Evolutionary conservation across 2,797 vertebrate genomes (phyloP), one percentile per base, ranked within the genome.

Genomic region (Oreochromis mossambicus): DNA sequence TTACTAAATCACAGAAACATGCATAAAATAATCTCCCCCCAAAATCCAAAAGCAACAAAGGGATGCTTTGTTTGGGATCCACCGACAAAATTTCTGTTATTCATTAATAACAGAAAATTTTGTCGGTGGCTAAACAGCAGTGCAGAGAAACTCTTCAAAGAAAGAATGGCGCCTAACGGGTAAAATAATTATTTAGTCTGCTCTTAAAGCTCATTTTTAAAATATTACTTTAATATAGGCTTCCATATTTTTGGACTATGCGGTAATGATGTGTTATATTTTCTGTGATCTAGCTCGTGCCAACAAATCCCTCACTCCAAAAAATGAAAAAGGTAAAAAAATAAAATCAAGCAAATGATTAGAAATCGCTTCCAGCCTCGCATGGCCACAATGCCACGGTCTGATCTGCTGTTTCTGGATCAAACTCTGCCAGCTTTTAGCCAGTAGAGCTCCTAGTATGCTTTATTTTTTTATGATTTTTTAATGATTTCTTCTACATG

Each of bases 211-310:
- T 21, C 6, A 38, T 63, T 63, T 36, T 38, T 56, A 34, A 83
- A 73, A 29, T 0, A 29, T 73, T 81, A 4, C 86, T 5, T 73
- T 19, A 73, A 73, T 48, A 48, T 7, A 48, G 24, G 43, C 15
- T 73, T 29, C 24, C 0, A 1, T 26, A 2, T 6, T 48, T 61
- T 24, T 50, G 32, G 3, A 32, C 19, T 41, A 5, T 5, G 13
- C n/a, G 56, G 48, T 61, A 70, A 89, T 86, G 77, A 89, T 83
- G 6, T 92, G 81, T 88, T 52, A 3, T 90, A 85, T 92, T 89
- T 75, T 89, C 83, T 94, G 88, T 93, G 83, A 88, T 85, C 10
- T 94, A 96, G 94, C 93, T 96, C 97, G 86, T 90, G 85, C 86
- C 90, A 87, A 92, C 92, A 95, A 94, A 93, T 91, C 89, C 55